Base-by-base conservation (phyloP, 2,797 vertebrate genomes). In the Coracias cyanogaster region DNA sequence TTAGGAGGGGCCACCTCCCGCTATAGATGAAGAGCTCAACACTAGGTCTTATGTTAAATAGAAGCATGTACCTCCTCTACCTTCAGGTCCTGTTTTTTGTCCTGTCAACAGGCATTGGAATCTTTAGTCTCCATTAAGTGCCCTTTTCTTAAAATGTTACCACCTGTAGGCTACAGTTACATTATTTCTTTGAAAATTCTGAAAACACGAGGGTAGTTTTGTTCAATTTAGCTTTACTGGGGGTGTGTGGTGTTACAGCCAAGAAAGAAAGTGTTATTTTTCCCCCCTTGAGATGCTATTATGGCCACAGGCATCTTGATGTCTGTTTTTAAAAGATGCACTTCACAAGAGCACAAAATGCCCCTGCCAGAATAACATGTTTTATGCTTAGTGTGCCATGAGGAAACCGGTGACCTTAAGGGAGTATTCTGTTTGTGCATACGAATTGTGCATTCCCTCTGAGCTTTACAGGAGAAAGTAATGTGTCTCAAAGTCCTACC, bases 111-210 rank as follows among this genome's bases (percentile, higher is more conserved):
- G 82, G 78, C 48, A 4, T 61, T 90, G 81, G 82, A 95, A 85
- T 83, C 92, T 83, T 66, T 87, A 77, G 46, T 92, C 88, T 94
- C 73, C 60, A 55, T 93, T 96, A 88, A 70, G 79, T 90, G 73
- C 62, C 91, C 92, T 97, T 97, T 96, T 76, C 93, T 93, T 92
- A 97, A 96, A 97, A 95, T 93, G 92, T 89, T 97, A 94, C 97
- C 94, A 97, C 87, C 96, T 97, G 95, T 94, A 91, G 88, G 78
- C 94, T 96, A 95, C 93, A 82, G 95, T 89, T 92, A 94, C 79
- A 86, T 80, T 93, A 90, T 90, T 89, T 94, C 91, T 96, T 96
- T 93, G 79, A 97, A 96, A 97, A 95, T 83, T 94, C 70, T 81
- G 83, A 92, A 95, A 96, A 96, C 72, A 74, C 28, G 31, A 82